These are phyloP conservation scores for Cryptoprocta ferox DNA, from an alignment of 2,797 vertebrate species.

Conservation along the genomic window DNA sequence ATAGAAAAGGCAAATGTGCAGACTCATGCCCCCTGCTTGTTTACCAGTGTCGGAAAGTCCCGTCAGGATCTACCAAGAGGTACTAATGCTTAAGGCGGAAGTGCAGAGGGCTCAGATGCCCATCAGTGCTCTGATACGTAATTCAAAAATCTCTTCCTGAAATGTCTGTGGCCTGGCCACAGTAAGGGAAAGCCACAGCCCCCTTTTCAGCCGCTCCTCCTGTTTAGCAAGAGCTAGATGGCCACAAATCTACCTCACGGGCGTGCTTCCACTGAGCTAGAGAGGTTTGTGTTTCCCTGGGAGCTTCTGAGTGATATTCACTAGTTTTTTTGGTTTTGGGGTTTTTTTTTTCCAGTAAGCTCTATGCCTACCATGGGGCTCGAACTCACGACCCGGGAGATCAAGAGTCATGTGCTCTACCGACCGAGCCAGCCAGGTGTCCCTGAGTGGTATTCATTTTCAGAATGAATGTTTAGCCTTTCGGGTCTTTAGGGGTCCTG, in stretches of 20 bases:
- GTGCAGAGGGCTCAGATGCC: not conserved
- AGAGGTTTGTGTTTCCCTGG: not conserved
- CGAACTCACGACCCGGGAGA: not conserved
- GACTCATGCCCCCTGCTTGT: not conserved
- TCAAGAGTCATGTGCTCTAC: not conserved
- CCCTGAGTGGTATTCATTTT: not conserved
- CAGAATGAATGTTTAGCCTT: not conserved
- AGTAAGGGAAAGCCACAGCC: not conserved
- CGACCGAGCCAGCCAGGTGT: not conserved
- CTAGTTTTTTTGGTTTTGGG: not conserved
- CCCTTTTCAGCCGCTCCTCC: not conserved
- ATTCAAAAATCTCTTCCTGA: not conserved
- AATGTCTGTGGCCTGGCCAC: not conserved
- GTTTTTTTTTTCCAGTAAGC: not conserved
- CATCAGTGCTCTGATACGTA: not conserved
- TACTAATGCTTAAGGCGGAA: not conserved
- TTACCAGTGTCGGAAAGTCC: not conserved
- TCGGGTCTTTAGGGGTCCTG: not conserved
- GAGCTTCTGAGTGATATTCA: not conserved
- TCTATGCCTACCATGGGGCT: not conserved
- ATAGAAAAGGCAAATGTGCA: constrained; percentile 53
- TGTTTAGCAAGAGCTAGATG: not conserved
- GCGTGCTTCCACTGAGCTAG: not conserved
- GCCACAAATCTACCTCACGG: not conserved
- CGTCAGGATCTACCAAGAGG: not conserved